Conservation (phyloP, 2,797 vertebrate genomes). For the Mastacembelus armatus region DNA sequence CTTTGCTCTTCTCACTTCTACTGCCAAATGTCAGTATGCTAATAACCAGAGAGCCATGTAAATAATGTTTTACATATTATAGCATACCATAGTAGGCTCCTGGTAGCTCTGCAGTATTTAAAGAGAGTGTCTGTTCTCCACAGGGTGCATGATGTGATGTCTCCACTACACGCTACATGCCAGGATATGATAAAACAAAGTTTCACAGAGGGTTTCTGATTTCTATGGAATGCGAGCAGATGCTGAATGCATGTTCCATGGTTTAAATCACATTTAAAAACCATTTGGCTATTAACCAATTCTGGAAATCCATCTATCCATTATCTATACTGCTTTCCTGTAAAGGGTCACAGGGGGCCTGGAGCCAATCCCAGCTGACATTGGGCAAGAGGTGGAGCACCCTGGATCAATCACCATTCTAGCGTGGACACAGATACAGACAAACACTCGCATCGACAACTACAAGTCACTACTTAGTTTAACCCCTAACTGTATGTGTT, state of each 20-base stretch:
- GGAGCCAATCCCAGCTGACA: too few relatives aligned
- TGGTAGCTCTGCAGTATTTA: constrained; percentile 22
- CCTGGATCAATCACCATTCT: too few relatives aligned
- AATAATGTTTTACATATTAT: constrained; percentile 31
- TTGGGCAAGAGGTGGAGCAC: too few relatives aligned
- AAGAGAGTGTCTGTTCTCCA: constrained; percentile 5
- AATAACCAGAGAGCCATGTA: constrained; percentile 59
- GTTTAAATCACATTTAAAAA: constrained; percentile 56
- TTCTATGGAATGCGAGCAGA: constrained; percentile 64
- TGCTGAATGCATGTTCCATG: constrained; percentile 60
- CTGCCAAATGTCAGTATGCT: constrained; percentile 70
- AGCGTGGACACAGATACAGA: too few relatives aligned
- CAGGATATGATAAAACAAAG: constrained; percentile 73
- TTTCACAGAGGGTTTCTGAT: constrained; percentile 51
- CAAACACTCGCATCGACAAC: too few relatives aligned
- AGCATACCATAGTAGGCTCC: constrained; percentile 9
- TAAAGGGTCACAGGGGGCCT: too few relatives aligned
- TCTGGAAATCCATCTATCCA: constrained; percentile 35
- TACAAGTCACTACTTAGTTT: too few relatives aligned
- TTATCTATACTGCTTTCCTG: too few relatives aligned
- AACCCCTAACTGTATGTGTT: too few relatives aligned
- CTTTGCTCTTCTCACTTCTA: constrained; percentile 44
- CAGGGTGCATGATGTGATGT: constrained; percentile 25
- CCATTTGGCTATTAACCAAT: constrained; percentile 38
- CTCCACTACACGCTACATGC: too few relatives aligned